A percentile compares a stretch with the other conserved stretches of the same genome.
phyloP scores from a whole-genome alignment of 1,140 invertebrate genomes.

The Anoplophora glabripennis region DNA sequence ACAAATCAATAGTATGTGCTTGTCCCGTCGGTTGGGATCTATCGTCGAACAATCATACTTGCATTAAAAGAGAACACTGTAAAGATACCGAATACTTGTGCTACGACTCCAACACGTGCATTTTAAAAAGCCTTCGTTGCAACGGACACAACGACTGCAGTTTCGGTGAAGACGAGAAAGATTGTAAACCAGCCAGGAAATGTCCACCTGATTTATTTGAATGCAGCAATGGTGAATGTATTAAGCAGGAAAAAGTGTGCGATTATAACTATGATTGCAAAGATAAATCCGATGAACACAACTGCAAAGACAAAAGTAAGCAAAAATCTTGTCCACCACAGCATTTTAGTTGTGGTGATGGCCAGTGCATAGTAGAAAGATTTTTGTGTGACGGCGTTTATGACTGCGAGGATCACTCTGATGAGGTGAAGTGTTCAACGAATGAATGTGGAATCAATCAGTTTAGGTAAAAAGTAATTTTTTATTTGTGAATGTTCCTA shows the following conservation, averaged over 20 bases:
- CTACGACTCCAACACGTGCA: conserved; percentile 59
- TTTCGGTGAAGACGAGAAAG: conserved; percentile 65
- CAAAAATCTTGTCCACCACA: conserved; percentile 32
- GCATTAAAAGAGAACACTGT: conserved; percentile 53
- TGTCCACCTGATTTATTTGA: conserved; percentile 50
- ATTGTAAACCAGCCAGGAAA: conserved; percentile 52
- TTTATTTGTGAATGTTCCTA: too few species aligned
- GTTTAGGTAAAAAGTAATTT: conserved; percentile 37
- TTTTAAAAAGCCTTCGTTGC: conserved; percentile 61
- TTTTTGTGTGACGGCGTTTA: conserved; percentile 68
- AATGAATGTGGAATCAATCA: conserved; percentile 43
- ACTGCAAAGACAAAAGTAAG: conserved; percentile 51
- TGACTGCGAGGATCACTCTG: conserved; percentile 78
- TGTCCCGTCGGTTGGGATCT: conserved; percentile 61
- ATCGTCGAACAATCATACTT: conserved; percentile 52
- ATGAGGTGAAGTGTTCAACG: conserved; percentile 56
- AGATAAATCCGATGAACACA: conserved; percentile 72
- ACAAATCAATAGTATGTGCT: conserved; percentile 48
- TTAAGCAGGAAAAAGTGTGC: conserved; percentile 58
- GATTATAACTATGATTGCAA: conserved; percentile 71
- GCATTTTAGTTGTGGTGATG: conserved; percentile 55
- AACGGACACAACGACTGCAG: conserved; percentile 68
- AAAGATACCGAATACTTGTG: conserved; percentile 55
- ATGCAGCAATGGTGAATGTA: conserved; percentile 57
- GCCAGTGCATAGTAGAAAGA: conserved; percentile 60